A percentile compares a stretch with the other conserved stretches of the same genome.
These are phyloP conservation scores for Oreotrochilus melanogaster DNA, from an alignment of 2,113 vertebrate species.

Conservation along the genomic window DNA sequence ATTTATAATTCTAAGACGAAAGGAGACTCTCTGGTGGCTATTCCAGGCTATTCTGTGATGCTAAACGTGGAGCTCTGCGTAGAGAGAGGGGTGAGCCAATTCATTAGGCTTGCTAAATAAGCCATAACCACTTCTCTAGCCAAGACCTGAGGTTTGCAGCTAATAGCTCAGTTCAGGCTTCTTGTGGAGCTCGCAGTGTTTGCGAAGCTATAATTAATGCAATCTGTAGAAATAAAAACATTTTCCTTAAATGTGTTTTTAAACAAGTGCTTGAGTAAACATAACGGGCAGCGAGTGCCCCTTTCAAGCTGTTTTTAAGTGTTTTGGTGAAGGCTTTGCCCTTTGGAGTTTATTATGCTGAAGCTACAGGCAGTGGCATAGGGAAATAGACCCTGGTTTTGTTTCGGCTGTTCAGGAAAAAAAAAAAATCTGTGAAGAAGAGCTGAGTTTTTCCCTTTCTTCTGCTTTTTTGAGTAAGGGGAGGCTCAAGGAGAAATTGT, in stretches of 20 bases:
- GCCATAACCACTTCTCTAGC: slow-evolving; percentile 47
- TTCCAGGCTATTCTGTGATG: neutral
- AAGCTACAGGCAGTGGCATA: slow-evolving; percentile 9
- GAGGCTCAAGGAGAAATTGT: neutral
- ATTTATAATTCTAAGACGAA: neutral
- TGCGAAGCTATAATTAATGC: slow-evolving; percentile 73
- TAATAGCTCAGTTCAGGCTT: slow-evolving; percentile 44
- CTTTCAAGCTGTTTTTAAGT: slow-evolving; percentile 46
- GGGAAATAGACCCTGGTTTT: slow-evolving; percentile 1
- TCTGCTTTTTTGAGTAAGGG: neutral
- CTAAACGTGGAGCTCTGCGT: slow-evolving; percentile 12
- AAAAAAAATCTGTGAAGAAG: neutral
- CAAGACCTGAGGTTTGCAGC: slow-evolving; percentile 63
- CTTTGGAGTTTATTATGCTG: slow-evolving; percentile 18
- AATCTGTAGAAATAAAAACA: slow-evolving; percentile 76
- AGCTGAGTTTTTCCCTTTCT: rapidly evolving
- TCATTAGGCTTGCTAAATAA: slow-evolving; percentile 60
- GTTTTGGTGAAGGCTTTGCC: neutral
- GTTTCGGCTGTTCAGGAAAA: neutral
- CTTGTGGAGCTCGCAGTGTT: slow-evolving; percentile 38
- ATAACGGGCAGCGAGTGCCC: slow-evolving; percentile 32
- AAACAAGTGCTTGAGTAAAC: slow-evolving; percentile 78
- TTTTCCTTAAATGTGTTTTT: slow-evolving; percentile 74
- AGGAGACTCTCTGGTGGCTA: neutral
- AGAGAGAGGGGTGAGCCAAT: slow-evolving; percentile 35